phyloP scores from a whole-genome alignment of 2,797 vertebrate genomes.

The Poeciliopsis paucimaculata region DNA sequence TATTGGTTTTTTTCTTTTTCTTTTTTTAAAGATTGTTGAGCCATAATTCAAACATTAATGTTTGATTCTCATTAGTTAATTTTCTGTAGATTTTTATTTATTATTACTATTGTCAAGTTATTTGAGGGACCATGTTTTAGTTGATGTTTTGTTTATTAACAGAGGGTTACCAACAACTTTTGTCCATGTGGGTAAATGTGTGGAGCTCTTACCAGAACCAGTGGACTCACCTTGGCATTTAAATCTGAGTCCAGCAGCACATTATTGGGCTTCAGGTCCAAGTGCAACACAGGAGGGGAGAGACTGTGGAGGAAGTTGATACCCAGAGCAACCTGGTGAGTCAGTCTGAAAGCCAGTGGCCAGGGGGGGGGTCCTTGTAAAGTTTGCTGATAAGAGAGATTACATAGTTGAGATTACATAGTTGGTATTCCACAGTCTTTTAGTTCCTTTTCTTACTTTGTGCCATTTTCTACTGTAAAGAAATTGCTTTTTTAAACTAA shows the following conservation, averaged over 20 bases:
- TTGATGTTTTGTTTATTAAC: not conserved
- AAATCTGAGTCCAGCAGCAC: slow-evolving; percentile 77
- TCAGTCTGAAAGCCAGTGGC: slow-evolving; percentile 73
- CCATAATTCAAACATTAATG: not conserved
- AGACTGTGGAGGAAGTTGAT: slow-evolving; percentile 82
- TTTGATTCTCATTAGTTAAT: no score
- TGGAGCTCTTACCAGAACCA: not conserved
- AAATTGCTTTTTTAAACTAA: not conserved
- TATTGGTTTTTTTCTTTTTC: no score
- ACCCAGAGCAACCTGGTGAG: slow-evolving; percentile 78
- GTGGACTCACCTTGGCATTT: slow-evolving; percentile 69
- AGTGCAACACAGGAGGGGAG: slow-evolving; percentile 74
- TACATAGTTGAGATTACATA: not conserved
- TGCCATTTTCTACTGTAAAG: not conserved
- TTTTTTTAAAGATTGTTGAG: no score
- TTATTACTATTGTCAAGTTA: not conserved
- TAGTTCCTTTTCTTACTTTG: not conserved
- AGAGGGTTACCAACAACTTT: not conserved
- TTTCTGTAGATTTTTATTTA: not conserved
- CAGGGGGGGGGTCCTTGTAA: slow-evolving; percentile 56
- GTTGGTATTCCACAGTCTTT: not conserved
- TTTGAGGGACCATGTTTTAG: not conserved
- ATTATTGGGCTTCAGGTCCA: slow-evolving; percentile 84
- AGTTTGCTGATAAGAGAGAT: slow-evolving; percentile 29
- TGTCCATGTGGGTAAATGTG: not conserved